Conservation (phyloP, 2,113 vertebrate genomes). For the Chaenogobius annularis region DNA sequence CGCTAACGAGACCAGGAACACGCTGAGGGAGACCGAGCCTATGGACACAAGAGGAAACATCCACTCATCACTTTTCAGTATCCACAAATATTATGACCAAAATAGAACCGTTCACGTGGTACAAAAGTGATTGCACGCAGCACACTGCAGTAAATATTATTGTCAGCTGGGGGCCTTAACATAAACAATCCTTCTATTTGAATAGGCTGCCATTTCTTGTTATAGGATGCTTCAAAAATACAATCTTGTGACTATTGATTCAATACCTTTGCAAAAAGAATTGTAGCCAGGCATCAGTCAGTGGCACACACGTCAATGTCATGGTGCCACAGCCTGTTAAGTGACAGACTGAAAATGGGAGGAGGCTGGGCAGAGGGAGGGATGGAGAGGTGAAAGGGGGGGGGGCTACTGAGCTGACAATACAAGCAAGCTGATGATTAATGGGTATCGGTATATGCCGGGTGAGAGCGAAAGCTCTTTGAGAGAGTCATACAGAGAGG, state of each 20-base stretch:
- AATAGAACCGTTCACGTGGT: constrained; percentile 9
- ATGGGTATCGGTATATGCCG: constrained; percentile 66
- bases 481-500: constrained; percentile 28
- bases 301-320: constrained; percentile 67
- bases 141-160: constrained; percentile 25
- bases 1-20: constrained; percentile 94
- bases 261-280: constrained; percentile 66
- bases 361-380: constrained; percentile 52
- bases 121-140: constrained; percentile 22
- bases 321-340: constrained; percentile 73
- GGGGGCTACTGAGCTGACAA: constrained; percentile 54
- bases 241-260: constrained; percentile 26
- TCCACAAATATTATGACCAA: constrained; percentile 11
- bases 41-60: constrained; percentile 8
- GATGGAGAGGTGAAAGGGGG: constrained; percentile 24
- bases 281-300: constrained; percentile 60
- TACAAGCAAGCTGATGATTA: constrained; percentile 69
- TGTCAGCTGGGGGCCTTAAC: constrained; percentile 9
- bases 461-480: constrained; percentile 46
- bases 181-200: constrained; percentile 50
- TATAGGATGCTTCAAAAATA: constrained; percentile 33
- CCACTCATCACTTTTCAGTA: constrained; percentile 22
- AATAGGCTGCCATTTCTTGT: constrained; percentile 47
- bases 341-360: constrained; percentile 68
- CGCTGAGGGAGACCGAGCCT: constrained; percentile 91